phyloP scores from a whole-genome alignment of 2,888 invertebrate genomes.

The Deilephila porcellus region DNA sequence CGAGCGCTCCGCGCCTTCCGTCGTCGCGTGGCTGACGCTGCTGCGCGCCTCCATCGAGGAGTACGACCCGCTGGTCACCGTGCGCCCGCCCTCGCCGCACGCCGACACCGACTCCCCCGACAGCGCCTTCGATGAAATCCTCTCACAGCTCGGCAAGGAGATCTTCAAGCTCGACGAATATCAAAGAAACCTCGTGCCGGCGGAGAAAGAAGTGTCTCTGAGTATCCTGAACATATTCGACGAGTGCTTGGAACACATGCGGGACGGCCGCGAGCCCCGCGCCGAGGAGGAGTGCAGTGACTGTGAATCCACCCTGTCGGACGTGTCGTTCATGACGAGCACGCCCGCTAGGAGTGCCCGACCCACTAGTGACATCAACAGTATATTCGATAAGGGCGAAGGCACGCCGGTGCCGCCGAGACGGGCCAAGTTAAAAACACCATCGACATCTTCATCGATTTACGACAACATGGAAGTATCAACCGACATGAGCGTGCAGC shows the following conservation, averaged over 20 bases:
- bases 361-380: conserved; percentile 52
- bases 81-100: conserved; percentile 55
- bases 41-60: conserved; percentile 74
- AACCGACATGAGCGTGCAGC: conserved; percentile 43
- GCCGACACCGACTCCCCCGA: conserved; percentile 54
- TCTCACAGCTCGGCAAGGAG: conserved; percentile 78
- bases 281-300: conserved; percentile 59
- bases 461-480: conserved; percentile 59
- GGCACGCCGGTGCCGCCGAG: conserved; percentile 68
- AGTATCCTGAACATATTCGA: conserved; percentile 81
- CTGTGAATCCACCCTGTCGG: conserved; percentile 63
- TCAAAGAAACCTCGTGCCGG: conserved; percentile 66
- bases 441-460: conserved; percentile 54
- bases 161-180: conserved; percentile 79
- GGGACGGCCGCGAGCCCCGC: conserved; percentile 46
- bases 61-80: conserved; percentile 72
- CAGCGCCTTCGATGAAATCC: conserved; percentile 78
- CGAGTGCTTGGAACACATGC: conserved; percentile 75
- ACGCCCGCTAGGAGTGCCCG: conserved; percentile 59
- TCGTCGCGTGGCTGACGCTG: conserved; percentile 75
- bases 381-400: conserved; percentile 54
- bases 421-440: conserved; percentile 59
- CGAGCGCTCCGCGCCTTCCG: conserved; percentile 67
- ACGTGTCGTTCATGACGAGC: conserved; percentile 68
- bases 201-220: conserved; percentile 66